These are phyloP conservation scores for Watsonalla binaria DNA, from an alignment of 2,888 invertebrate genomes.

Conservation along the genomic window DNA sequence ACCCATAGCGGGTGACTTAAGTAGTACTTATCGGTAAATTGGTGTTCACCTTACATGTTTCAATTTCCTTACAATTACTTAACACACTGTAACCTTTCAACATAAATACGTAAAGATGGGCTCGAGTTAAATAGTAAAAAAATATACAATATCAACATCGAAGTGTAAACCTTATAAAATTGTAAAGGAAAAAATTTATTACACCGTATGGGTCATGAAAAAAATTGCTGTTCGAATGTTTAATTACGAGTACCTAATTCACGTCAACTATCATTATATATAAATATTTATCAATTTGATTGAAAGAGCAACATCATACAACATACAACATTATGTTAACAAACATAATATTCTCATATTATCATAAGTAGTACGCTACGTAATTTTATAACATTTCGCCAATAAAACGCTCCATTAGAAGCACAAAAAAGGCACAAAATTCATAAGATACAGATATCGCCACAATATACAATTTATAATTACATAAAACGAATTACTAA, in stretches of 20 bases:
- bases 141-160: no score
- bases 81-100: not conserved
- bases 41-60: slow-evolving; percentile 55
- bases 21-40: slow-evolving; percentile 33
- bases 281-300: slow-evolving; percentile 4
- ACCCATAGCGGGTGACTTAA: slow-evolving; percentile 10
- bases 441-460: slow-evolving; percentile 66
- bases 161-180: no score
- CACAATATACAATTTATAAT: slow-evolving; percentile 25
- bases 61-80: slow-evolving; percentile 5
- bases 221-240: no score
- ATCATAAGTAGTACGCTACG: not conserved
- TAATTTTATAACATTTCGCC: slow-evolving; percentile 22
- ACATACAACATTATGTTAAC: slow-evolving; percentile 1
- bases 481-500: slow-evolving; percentile 17
- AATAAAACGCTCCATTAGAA: slow-evolving; percentile 58
- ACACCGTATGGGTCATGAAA: not conserved
- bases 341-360: not conserved
- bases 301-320: slow-evolving; percentile 12
- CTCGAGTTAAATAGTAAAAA: not conserved
- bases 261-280: no score
- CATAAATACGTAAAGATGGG: slow-evolving; percentile 1
- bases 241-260: no score
- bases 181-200: no score
- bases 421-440: slow-evolving; percentile 72